phyloP scores from a whole-genome alignment of 2,888 invertebrate species.

The Meghimatium bilineatum region DNA sequence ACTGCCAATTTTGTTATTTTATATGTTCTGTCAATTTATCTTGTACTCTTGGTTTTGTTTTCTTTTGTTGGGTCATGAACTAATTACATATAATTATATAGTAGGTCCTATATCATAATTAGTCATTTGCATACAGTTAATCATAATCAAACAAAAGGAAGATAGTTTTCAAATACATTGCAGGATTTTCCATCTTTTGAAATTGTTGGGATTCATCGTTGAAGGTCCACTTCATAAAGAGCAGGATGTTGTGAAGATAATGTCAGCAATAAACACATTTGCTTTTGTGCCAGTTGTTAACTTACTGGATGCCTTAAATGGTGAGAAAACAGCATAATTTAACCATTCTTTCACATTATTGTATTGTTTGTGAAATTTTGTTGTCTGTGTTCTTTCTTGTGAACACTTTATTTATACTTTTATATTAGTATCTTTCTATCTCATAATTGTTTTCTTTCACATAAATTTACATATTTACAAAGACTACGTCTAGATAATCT shows the following conservation, averaged over 20 bases:
- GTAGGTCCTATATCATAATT: no score
- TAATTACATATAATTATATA: no score
- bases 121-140: neutral
- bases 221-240: constrained; percentile 45
- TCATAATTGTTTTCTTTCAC: no score
- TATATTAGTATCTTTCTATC: no score
- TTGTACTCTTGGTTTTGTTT: no score
- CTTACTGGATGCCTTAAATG: constrained; percentile 46
- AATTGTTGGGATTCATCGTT: constrained; percentile 45
- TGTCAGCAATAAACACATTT: constrained; percentile 43
- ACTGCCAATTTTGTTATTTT: no score
- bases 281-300: constrained; percentile 44
- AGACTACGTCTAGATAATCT: no score
- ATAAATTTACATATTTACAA: no score
- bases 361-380: neutral
- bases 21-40: no score
- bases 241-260: constrained; percentile 6
- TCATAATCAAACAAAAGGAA: neutral
- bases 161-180: neutral
- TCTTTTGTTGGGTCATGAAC: no score
- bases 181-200: constrained; percentile 53
- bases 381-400: neutral
- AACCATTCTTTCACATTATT: neutral
- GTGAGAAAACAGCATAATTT: constrained; percentile 29
- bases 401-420: neutral